A percentile compares a stretch with the other conserved stretches of the same genome.
Evolutionary conservation across 2,888 invertebrate genomes (phyloP).

Genomic region (Drosophila leonis): DNA sequence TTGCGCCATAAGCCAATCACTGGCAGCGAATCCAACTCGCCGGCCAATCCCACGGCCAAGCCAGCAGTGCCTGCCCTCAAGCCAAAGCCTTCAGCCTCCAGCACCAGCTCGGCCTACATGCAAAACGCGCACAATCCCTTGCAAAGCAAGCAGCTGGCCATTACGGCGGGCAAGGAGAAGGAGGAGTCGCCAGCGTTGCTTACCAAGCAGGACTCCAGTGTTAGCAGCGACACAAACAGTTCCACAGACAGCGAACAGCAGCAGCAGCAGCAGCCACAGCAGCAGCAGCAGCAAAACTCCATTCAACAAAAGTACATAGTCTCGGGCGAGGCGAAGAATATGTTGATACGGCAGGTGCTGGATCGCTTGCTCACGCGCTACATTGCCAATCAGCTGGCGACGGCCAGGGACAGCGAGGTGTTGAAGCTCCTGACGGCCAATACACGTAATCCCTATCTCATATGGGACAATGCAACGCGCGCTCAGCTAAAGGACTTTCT

Average conservation of each 20-base stretch:
- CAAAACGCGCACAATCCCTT: slow-evolving; percentile 85
- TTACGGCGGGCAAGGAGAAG: slow-evolving; percentile 64
- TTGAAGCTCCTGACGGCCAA: slow-evolving; percentile 98
- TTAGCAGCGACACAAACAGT: slow-evolving; percentile 76
- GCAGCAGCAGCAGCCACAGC: slow-evolving; percentile 32
- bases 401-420: slow-evolving; percentile 91
- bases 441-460: slow-evolving; percentile 97
- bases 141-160: slow-evolving; percentile 83
- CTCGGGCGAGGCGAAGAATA: slow-evolving; percentile 86
- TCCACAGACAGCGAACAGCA: slow-evolving; percentile 71
- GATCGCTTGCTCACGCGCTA: slow-evolving; percentile 94
- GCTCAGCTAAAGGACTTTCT: slow-evolving; percentile 96
- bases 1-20: slow-evolving; percentile 65
- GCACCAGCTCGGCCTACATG: slow-evolving; percentile 79
- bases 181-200: slow-evolving; percentile 45
- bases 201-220: slow-evolving; percentile 75
- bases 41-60: slow-evolving; percentile 41
- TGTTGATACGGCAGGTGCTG: slow-evolving; percentile 88
- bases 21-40: slow-evolving; percentile 58
- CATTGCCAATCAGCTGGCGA: slow-evolving; percentile 91
- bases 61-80: slow-evolving; percentile 58
- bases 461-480: slow-evolving; percentile 99
- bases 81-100: slow-evolving; percentile 45
- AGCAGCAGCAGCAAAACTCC: slow-evolving; percentile 27
- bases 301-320: slow-evolving; percentile 80